phyloP scores from a whole-genome alignment of 2,113 vertebrate species.

The Sinocyclocheilus anshuiensis region DNA sequence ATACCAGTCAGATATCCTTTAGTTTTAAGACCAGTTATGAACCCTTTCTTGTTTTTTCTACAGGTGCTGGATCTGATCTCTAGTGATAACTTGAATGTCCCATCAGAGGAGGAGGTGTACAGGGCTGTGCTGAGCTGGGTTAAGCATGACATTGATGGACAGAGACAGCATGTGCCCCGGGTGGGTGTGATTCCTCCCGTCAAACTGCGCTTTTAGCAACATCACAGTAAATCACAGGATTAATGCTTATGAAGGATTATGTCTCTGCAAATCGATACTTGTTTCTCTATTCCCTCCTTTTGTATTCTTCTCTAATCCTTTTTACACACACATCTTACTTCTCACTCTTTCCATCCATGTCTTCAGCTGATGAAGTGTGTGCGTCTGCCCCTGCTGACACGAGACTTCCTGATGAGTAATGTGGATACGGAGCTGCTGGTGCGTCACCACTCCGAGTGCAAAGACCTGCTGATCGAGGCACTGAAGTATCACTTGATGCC shows the following conservation, averaged over 20 bases:
- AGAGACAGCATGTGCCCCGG: constrained; percentile 93
- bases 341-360: not conserved
- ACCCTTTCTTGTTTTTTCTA: not conserved
- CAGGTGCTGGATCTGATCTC: constrained; percentile 97
- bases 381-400: constrained; percentile 88
- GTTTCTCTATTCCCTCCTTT: not conserved
- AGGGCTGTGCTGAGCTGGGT: constrained; percentile 95
- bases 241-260: constrained; percentile 1
- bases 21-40: not conserved
- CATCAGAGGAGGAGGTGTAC: constrained; percentile 97
- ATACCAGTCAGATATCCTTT: not conserved
- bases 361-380: constrained; percentile 96
- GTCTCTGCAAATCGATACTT: not conserved
- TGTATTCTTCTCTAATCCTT: not conserved
- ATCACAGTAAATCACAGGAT: not conserved
- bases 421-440: constrained; percentile 96
- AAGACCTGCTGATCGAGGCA: constrained; percentile 96
- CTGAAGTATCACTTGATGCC: constrained; percentile 98
- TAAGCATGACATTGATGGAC: constrained; percentile 91
- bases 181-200: constrained; percentile 68
- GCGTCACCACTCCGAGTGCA: constrained; percentile 94
- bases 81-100: constrained; percentile 96
- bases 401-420: constrained; percentile 95
- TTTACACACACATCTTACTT: not conserved
- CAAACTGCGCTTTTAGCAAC: not conserved